These are phyloP conservation scores for Nipponia nippon DNA, from an alignment of 2,113 vertebrate species.

Conservation along the genomic window DNA sequence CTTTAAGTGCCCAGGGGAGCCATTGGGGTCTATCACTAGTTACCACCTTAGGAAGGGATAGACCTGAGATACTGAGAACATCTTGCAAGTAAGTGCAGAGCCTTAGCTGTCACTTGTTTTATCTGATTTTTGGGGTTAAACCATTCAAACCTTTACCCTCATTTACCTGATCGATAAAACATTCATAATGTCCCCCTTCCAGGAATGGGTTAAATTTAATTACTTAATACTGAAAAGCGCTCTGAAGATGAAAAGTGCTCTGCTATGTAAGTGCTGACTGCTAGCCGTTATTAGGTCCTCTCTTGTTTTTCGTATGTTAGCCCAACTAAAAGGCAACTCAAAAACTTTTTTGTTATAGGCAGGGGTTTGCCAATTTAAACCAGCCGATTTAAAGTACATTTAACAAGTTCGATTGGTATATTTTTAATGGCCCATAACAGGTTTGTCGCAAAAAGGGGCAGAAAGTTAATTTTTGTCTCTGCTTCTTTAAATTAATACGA, in stretches of 20 bases:
- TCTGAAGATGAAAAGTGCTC: constrained; percentile 11
- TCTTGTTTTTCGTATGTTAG: neutral
- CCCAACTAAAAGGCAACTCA: neutral
- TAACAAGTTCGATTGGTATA: neutral
- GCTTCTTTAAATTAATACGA: constrained; percentile 20
- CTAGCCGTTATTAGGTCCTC: neutral
- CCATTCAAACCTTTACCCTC: neutral
- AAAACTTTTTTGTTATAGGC: neutral
- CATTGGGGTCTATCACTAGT: neutral
- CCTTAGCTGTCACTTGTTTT: neutral
- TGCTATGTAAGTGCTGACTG: neutral
- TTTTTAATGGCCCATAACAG: neutral
- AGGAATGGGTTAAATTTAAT: constrained; percentile 24
- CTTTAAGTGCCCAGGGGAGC: neutral
- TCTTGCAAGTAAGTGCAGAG: neutral
- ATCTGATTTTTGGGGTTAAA: neutral
- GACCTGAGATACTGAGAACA: neutral
- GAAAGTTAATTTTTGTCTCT: constrained; percentile 14
- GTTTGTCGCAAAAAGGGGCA: neutral
- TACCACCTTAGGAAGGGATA: neutral
- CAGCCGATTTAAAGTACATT: neutral
- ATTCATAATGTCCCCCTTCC: neutral
- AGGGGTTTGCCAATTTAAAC: neutral
- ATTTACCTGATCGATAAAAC: neutral
- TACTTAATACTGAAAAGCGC: constrained; percentile 20